These are phyloP conservation scores for Galbula dea DNA, from an alignment of 2,113 vertebrate genomes.

Conservation along the genomic window DNA sequence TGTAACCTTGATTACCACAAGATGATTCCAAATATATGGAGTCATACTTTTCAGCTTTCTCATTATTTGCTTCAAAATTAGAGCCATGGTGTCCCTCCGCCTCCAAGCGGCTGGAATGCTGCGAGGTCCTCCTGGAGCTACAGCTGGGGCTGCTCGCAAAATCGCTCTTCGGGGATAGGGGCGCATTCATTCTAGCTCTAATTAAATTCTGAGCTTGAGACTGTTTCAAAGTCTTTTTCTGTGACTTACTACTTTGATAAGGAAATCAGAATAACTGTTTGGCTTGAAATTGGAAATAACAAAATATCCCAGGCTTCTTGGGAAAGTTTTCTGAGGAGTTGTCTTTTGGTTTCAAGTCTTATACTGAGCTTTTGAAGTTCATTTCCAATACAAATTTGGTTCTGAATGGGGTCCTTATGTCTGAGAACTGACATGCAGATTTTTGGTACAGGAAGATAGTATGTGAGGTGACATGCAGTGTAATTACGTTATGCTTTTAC, in stretches of 20 bases:
- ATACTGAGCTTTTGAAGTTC: neutral
- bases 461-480: neutral
- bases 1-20: constrained; percentile 58
- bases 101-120: constrained; percentile 68
- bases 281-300: neutral
- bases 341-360: neutral
- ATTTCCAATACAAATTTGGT: neutral
- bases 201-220: neutral
- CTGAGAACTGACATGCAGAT: neutral
- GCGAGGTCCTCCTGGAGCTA: constrained; percentile 15
- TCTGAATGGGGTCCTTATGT: neutral
- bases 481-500: neutral
- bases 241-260: neutral
- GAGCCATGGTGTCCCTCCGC: constrained; percentile 63
- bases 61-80: constrained; percentile 67
- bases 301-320: neutral
- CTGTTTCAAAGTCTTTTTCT: neutral
- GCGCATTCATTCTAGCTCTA: neutral
- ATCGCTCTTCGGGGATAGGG: neutral
- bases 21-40: constrained; percentile 69
- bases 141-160: constrained; percentile 27
- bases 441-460: accelerated
- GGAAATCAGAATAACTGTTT: neutral
- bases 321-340: neutral
- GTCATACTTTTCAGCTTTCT: constrained; percentile 67